Evolutionary conservation across 2,113 vertebrate genomes (phyloP).

Genomic region (Passer domesticus): DNA sequence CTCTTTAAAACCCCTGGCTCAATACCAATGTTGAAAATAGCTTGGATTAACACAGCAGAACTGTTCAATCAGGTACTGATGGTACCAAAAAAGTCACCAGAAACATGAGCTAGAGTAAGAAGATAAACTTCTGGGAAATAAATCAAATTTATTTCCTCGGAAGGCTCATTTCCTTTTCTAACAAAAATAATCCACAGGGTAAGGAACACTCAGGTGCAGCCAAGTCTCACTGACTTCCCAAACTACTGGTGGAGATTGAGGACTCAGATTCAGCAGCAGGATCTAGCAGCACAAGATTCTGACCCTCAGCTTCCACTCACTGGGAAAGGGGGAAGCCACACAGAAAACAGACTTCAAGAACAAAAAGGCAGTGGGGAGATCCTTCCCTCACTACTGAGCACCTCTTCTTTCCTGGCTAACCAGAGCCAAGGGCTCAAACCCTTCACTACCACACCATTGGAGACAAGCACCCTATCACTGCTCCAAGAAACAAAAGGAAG

Average conservation of each 20-base stretch:
- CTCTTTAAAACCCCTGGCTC: not conserved
- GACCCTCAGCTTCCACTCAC: not conserved
- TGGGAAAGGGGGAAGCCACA: not conserved
- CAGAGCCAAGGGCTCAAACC: not conserved
- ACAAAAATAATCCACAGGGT: not conserved
- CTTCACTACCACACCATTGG: accelerated
- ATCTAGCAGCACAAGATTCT: not conserved
- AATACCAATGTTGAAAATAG: not conserved
- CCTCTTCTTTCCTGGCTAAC: not conserved
- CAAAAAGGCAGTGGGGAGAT: not conserved
- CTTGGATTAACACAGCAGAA: not conserved
- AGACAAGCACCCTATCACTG: accelerated
- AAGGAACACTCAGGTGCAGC: not conserved
- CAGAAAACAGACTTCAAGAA: not conserved
- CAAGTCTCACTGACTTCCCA: not conserved
- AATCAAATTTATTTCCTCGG: not conserved
- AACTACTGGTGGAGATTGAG: accelerated
- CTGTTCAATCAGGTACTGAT: not conserved
- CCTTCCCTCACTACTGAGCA: accelerated
- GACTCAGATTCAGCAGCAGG: not conserved
- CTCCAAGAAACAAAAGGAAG: not conserved
- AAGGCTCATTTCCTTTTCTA: not conserved
- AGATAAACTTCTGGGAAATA: not conserved
- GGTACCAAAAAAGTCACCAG: not conserved
- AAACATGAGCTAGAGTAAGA: not conserved